phyloP scores from a whole-genome alignment of 2,113 vertebrate genomes.

The Salvelinus namaycush region DNA sequence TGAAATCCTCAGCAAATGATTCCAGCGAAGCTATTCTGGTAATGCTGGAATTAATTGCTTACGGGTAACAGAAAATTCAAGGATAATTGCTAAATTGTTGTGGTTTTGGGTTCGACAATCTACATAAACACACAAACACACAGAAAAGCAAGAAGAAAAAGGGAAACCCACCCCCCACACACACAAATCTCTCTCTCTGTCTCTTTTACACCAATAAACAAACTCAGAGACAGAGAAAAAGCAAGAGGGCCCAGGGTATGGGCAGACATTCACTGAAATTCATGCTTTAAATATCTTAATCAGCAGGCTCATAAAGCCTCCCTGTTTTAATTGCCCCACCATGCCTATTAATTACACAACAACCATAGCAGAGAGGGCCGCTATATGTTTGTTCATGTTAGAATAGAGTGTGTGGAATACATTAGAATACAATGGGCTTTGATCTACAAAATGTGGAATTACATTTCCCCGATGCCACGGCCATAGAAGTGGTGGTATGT shows the following conservation, averaged over 20 bases:
- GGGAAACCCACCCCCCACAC: not conserved
- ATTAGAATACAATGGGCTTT: constrained; percentile 51
- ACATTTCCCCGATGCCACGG: constrained; percentile 40
- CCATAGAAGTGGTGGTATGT: constrained; percentile 8
- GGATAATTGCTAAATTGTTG: constrained; percentile 53
- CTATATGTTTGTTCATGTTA: constrained; percentile 72
- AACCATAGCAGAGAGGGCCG: constrained; percentile 54
- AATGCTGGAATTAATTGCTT: constrained; percentile 58
- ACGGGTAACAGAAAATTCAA: constrained; percentile 58
- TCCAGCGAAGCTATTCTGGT: constrained; percentile 42
- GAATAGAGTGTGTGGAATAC: constrained; percentile 47
- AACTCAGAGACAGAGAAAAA: constrained; percentile 10
- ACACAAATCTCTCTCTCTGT: not conserved
- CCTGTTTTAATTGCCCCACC: constrained; percentile 73
- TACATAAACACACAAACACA: constrained; percentile 27
- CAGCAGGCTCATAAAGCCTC: constrained; percentile 68
- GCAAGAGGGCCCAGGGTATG: constrained; percentile 54
- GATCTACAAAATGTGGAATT: constrained; percentile 64
- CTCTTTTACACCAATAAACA: not conserved
- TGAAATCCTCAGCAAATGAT: constrained; percentile 29
- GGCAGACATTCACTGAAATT: constrained; percentile 51
- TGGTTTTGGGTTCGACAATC: not conserved
- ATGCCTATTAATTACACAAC: constrained; percentile 75
- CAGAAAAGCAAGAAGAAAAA: constrained; percentile 11
- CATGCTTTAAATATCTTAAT: constrained; percentile 73